Evolutionary conservation across 2,888 invertebrate genomes (phyloP).

Genomic region (Lochmaea capreae): DNA sequence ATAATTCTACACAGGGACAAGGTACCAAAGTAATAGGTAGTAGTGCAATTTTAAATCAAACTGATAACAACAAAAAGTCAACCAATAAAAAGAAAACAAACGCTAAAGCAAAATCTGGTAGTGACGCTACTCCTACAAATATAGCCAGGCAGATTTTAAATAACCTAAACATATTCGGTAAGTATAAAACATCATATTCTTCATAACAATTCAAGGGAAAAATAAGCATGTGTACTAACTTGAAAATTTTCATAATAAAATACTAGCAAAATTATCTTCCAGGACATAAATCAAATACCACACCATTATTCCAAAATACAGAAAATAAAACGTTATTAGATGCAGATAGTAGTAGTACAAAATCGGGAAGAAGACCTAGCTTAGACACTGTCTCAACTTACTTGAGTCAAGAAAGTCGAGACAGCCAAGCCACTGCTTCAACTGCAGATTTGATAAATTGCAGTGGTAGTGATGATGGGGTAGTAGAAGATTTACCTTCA

Average conservation of each 20-base stretch:
- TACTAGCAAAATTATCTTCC: conserved; percentile 26
- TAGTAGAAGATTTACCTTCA: conserved; percentile 56
- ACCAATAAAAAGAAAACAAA: conserved; percentile 65
- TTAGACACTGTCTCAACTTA: conserved; percentile 91
- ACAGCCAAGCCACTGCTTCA: conserved; percentile 67
- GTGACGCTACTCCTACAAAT: conserved; percentile 69
- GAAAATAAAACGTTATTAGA: conserved; percentile 67
- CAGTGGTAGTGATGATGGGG: conserved; percentile 60
- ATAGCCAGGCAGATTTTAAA: conserved; percentile 83
- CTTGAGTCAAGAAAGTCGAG: conserved; percentile 86
- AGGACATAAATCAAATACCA: conserved; percentile 65
- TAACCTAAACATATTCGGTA: conserved; percentile 84
- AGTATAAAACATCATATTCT: conserved; percentile 52
- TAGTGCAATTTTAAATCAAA: conserved; percentile 56
- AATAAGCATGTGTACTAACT: too few species aligned
- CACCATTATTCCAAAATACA: conserved; percentile 52
- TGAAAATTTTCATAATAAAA: too few species aligned
- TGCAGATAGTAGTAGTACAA: conserved; percentile 78
- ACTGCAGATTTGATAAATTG: conserved; percentile 62
- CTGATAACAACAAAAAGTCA: conserved; percentile 51
- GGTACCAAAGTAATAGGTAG: conserved; percentile 56
- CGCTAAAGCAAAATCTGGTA: conserved; percentile 61
- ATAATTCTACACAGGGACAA: conserved; percentile 46
- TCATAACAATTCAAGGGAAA: too few species aligned
- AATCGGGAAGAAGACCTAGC: conserved; percentile 83